A percentile compares a stretch with the other conserved stretches of the same genome.
These are phyloP conservation scores for Zophobas atratus DNA, from an alignment of 1,140 invertebrate species.

Conservation along the genomic window DNA sequence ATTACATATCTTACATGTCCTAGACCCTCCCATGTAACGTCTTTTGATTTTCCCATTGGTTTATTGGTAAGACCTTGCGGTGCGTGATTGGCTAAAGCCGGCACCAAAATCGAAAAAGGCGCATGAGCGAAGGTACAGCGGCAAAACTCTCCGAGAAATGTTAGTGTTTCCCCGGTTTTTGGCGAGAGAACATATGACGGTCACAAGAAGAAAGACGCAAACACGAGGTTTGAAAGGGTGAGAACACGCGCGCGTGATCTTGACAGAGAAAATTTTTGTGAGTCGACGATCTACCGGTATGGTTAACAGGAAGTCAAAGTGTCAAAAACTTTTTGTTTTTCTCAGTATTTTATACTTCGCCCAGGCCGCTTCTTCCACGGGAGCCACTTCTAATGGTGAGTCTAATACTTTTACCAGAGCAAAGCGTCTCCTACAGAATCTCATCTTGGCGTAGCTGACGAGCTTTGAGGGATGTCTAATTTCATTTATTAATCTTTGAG, in stretches of 20 bases:
- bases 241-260: conserved; percentile 2
- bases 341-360: conserved; percentile 49
- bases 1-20: conserved; percentile 67
- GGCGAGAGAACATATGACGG: conserved; percentile 51
- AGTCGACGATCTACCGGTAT: conserved; percentile 14
- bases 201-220: conserved; percentile 44
- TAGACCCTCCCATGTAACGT: conserved; percentile 66
- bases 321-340: conserved; percentile 52
- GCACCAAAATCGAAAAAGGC: conserved; percentile 56
- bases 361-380: conserved; percentile 56
- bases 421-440: conserved; percentile 58
- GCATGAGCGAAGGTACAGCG: conserved; percentile 62
- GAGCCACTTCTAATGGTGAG: conserved; percentile 60
- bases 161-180: conserved; percentile 56
- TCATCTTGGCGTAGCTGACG: conserved; percentile 60
- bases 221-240: conserved; percentile 55
- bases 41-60: conserved; percentile 67
- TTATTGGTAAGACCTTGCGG: conserved; percentile 62
- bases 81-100: conserved; percentile 62
- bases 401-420: conserved; percentile 34
- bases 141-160: conserved; percentile 52
- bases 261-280: background rate
- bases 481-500: conserved; percentile 47
- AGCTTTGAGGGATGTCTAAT: conserved; percentile 51
- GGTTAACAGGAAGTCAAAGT: conserved; percentile 31